Conservation (phyloP, 2,113 vertebrate species). For the Cyanoderma ruficeps region DNA sequence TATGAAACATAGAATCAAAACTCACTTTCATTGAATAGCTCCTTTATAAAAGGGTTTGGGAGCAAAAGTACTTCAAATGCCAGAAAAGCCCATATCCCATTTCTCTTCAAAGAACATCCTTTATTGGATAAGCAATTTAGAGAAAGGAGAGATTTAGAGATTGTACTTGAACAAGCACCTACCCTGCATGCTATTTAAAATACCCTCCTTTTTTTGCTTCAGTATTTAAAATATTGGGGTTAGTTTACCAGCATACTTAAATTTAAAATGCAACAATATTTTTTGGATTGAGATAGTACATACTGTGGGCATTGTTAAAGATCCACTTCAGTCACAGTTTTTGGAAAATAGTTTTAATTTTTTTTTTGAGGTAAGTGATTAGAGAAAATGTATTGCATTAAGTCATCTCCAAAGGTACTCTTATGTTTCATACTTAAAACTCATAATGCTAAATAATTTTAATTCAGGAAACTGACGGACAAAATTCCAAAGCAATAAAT, state of each 20-base stretch:
- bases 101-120: not conserved
- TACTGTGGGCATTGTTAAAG: not conserved
- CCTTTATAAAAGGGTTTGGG: not conserved
- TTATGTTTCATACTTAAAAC: not conserved
- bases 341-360: not conserved
- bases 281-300: not conserved
- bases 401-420: not conserved
- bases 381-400: not conserved
- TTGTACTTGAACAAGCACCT: not conserved
- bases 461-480: not conserved
- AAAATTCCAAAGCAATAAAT: not conserved
- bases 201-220: not conserved
- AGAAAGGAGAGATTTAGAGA: not conserved
- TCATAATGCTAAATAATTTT: not conserved
- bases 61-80: not conserved
- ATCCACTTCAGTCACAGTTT: not conserved
- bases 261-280: not conserved
- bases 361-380: not conserved
- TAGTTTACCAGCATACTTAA: not conserved
- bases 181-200: not conserved
- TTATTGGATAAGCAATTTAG: not conserved
- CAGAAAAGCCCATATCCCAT: not conserved
- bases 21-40: not conserved
- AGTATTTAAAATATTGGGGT: not conserved
- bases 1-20: not conserved